phyloP scores from a whole-genome alignment of 2,888 invertebrate genomes.

The Gymnosoma rotundatum region DNA sequence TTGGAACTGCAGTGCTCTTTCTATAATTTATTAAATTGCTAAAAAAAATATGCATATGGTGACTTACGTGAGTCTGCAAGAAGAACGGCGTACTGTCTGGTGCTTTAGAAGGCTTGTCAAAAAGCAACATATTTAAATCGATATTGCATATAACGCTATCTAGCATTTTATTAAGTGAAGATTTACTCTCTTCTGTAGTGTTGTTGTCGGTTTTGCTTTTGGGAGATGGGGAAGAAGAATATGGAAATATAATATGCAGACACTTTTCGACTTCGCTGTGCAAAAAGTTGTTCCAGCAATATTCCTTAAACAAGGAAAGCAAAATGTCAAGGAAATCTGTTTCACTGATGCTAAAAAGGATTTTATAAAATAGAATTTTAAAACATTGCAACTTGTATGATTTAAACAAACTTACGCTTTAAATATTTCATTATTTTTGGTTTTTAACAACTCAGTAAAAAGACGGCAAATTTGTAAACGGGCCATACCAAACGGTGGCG shows the following conservation, averaged over 20 bases:
- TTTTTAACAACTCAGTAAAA: conserved; percentile 88
- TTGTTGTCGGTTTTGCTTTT: conserved; percentile 78
- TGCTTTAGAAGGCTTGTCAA: conserved; percentile 62
- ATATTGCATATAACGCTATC: not conserved
- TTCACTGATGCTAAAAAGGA: conserved; percentile 77
- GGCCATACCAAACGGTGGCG: conserved; percentile 90
- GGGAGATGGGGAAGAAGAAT: conserved; percentile 78
- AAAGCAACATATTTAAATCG: not conserved
- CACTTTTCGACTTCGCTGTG: conserved; percentile 94
- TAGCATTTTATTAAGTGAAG: not conserved
- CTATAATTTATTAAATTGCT: too few species aligned
- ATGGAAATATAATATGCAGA: conserved; percentile 87
- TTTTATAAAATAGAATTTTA: not conserved
- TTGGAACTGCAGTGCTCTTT: too few species aligned
- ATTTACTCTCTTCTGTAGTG: conserved; percentile 72
- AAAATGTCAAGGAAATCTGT: conserved; percentile 85
- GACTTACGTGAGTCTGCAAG: conserved; percentile 84
- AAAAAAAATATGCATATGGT: not conserved
- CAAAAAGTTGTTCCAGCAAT: conserved; percentile 97
- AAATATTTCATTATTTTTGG: conserved; percentile 88
- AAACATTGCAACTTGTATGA: not conserved
- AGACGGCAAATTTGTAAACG: conserved; percentile 91
- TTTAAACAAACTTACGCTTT: conserved; percentile 83
- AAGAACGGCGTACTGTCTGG: conserved; percentile 79
- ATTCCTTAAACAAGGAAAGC: conserved; percentile 94